Evolutionary conservation across 2,888 invertebrate species (phyloP), one percentile per base, ranked within the genome.

Genomic region (Ennomos quercinarius): DNA sequence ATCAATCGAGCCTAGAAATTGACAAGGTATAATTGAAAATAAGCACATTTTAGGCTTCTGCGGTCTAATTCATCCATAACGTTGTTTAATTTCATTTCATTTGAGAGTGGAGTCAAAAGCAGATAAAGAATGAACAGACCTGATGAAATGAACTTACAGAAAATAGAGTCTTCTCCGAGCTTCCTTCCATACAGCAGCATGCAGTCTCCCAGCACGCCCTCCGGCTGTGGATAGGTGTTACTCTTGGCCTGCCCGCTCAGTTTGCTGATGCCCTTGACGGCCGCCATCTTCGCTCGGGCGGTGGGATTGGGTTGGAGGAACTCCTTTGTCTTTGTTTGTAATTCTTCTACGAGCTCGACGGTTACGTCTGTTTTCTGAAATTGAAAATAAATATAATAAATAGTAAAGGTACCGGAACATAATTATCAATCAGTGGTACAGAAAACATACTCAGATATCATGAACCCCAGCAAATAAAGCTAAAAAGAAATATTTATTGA

Each of bases 261-360:
- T 93, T 99, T 99, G 77, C 98, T 98, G 77, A 99, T 98, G 63
- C 98, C 97, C 89, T 98, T 98, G 40, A 98, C 98, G 57, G 98
- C 98, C 8, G 98, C 97, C 98, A 98, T 98, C 91, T 98, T 98
- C 41, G 98, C 98, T 59, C 98, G 94, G 11, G 98, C 98, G 64
- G 97, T 99, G 57, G 99, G 99, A 93, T 99, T 99, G 53, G 99
- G 99, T 87, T 99, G 99, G 44, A 99, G 95, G 88, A 98, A 99
- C 93, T 99, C 99, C 93, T 99, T 99, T 58, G 99, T 99, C 93
- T 99, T 99, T 73, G 96, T 92, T 87, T 99, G 98, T 72, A 99
- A 91, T 80, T 99, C 99, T 85, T 99, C 99, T 39, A 99, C 98
- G 79, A 99, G 92, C 88, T 99, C 99, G 78, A 97, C 97, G 66